Evolutionary conservation across 2,113 vertebrate species (phyloP), one percentile per base, ranked within the genome.

Genomic region (Cisticola juncidis): DNA sequence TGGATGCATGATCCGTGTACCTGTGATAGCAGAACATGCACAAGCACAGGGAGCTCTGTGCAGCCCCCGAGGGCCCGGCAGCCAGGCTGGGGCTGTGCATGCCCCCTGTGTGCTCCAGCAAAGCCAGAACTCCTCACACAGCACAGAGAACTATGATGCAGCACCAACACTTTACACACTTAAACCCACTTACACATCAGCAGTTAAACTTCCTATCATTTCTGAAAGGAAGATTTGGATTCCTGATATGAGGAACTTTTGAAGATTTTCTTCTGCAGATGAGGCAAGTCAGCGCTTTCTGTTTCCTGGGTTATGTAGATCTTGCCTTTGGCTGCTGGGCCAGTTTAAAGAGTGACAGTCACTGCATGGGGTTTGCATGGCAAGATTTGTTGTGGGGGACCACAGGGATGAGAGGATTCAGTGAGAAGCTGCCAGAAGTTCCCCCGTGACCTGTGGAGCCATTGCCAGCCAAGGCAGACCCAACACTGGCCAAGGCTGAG

Each of bases 381-480:
- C 25, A 57, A 69, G 19, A 10, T 62, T 78, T 45, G 15, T 11
- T 21, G 24, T 8, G 8, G 16, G 22, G 17, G 8, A 8, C 13
- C 47, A 14, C 24, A 51, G 36, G 22, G 22, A 5, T 56, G 42
- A 29, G 70, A 31, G 21, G 33, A 22, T 47, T 40, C 60, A 62
- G 53, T 68, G 45, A 79, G 51, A 47, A 79, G n/a, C 44, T 86
- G 13, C 45, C 61, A 29, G 58, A 44, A 81, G 12, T 54, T 61
- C 12, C 20, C 9, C 12, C 0, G 0, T 42, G 57, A 26, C 26
- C 11, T 19, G 23, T 3, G 36, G 35, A 76, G 35, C 45, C 21
- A 36, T 9, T 0, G 0, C 12, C 56, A 45, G 48, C 16, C 1
- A 28, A 22, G 40, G 19, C 0, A 0, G 25, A 29, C 11, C 26